phyloP scores from a whole-genome alignment of 2,113 vertebrate species.

The Enhydra lutris region DNA sequence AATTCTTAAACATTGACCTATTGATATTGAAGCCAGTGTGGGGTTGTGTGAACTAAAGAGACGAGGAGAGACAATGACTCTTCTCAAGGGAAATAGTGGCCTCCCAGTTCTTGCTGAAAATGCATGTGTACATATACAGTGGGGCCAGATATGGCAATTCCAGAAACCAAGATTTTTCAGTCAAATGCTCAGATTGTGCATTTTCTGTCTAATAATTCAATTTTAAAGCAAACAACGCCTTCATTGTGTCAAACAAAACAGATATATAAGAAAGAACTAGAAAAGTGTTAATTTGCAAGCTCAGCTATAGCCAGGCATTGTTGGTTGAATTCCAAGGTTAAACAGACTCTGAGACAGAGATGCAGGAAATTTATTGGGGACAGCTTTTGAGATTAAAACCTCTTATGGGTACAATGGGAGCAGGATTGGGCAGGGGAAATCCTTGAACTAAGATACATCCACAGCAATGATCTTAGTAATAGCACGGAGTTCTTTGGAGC shows the following conservation, averaged over 20 bases:
- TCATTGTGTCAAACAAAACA: background rate
- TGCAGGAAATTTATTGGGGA: background rate
- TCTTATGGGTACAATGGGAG: background rate
- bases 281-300: background rate
- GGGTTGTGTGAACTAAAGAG: background rate
- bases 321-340: background rate
- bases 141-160: background rate
- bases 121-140: too few relatives aligned
- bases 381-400: background rate
- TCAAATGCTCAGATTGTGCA: background rate
- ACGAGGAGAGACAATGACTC: background rate
- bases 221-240: background rate
- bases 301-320: background rate
- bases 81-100: too few relatives aligned
- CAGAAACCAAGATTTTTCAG: background rate
- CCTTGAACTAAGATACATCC: background rate
- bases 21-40: background rate
- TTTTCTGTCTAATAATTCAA: background rate
- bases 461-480: background rate
- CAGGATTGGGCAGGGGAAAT: background rate
- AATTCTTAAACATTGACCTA: background rate
- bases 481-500: background rate
- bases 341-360: background rate
- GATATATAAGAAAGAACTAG: background rate
- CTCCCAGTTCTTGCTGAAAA: background rate